Evolutionary conservation across 2,888 invertebrate species (phyloP).

Genomic region (Dasypogon diadema): DNA sequence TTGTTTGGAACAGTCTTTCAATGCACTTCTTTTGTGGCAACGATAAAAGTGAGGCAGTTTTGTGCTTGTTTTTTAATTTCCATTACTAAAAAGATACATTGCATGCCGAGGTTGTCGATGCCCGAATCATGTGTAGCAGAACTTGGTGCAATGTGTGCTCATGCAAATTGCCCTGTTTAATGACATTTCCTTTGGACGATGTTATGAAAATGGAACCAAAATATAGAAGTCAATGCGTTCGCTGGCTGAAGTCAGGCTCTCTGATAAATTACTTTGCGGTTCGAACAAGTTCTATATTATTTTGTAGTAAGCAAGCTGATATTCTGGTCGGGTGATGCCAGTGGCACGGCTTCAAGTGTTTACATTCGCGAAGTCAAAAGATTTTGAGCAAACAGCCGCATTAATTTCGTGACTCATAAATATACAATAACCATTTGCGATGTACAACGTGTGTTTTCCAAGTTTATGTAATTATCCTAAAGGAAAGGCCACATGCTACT

Average conservation of each 20-base stretch:
- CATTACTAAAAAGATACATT: background rate
- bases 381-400: background rate
- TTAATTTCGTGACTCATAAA: slow-evolving; percentile 23
- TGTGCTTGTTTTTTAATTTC: background rate
- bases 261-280: slow-evolving; percentile 7
- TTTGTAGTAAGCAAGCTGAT: background rate
- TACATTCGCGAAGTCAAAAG: background rate
- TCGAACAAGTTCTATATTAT: background rate
- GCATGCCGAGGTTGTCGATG: background rate
- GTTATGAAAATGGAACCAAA: background rate
- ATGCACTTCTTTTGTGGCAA: too few species aligned
- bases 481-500: background rate
- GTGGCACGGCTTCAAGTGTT: too few species aligned
- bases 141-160: slow-evolving; percentile 3
- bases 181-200: background rate
- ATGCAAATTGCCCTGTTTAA: slow-evolving; percentile 33
- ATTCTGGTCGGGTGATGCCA: background rate
- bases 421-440: slow-evolving; percentile 9
- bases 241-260: background rate
- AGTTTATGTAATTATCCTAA: background rate
- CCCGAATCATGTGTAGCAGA: background rate
- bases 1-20: too few species aligned
- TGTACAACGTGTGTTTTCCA: background rate
- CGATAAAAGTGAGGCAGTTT: background rate
- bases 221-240: background rate